Base-by-base conservation (phyloP, 1,140 invertebrate genomes). In the Ladona fulva region DNA sequence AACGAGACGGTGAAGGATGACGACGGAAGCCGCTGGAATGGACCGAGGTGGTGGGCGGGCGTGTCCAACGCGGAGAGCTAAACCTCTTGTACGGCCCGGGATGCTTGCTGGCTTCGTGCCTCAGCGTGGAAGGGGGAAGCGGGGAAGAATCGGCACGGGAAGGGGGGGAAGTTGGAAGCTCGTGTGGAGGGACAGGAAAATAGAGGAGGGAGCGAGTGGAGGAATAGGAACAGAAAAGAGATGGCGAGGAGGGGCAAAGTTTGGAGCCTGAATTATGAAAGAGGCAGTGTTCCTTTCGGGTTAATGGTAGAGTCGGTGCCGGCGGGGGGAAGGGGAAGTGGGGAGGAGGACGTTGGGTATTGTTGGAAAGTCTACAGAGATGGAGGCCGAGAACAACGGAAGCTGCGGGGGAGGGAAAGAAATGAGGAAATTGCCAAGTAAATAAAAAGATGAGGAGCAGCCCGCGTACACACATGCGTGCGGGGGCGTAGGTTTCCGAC, bases 201-300 rank as follows among this genome's bases (percentile, higher is more conserved):
- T 10, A 11, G 44, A 52, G 19, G 44, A 19, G 10, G 44, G 44
- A 11, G 19, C 44, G 44, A 52, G 19, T 19, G 44, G 19, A 19
- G 44, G 44, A 19, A 52, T 52, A 22, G 52, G 52, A 66, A 66
- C 14, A 12, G 52, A 66, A 22, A 66, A 66, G 52, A 66, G 52
- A 19, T 16, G n/a, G 12, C 10, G 44, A 52, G 44, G 52, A 5
- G 52, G 52, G 3, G 12, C 52, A 66, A 66, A 66, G 52, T 66
- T 66, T 66, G 52, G 52, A 66, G 52, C 52, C 52, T 66, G 52
- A 66, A 66, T 66, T 66, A 66, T 66, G 12, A 66, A 66, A 66
- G 52, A 66, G 52, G 52, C 52, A 66, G 52, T 66, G 52, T 66
- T 66, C 52, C 52, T 66, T 66, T 12, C 52, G 3, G 12, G 52